These are phyloP conservation scores for Balanococcus diminutus DNA, from an alignment of 2,888 invertebrate genomes.

Conservation along the genomic window DNA sequence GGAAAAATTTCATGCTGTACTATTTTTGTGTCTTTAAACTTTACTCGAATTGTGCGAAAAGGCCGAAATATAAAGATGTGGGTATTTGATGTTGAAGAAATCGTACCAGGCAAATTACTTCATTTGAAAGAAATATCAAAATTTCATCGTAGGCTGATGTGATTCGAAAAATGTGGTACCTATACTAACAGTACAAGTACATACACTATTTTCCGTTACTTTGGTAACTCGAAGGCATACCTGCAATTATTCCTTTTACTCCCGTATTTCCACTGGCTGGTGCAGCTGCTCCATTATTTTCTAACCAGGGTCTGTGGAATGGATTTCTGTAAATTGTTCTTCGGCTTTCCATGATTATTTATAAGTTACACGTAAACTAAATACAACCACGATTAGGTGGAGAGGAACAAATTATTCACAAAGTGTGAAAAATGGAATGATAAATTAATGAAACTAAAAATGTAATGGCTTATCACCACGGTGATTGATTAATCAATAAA, in stretches of 20 bases:
- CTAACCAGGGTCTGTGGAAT: slow-evolving; percentile 73
- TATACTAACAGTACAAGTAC: too few species aligned
- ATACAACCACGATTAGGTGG: background rate
- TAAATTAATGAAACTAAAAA: background rate
- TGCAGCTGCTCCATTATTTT: slow-evolving; percentile 72
- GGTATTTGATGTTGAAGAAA: too few species aligned
- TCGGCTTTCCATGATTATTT: slow-evolving; percentile 26
- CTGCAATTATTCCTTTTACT: slow-evolving; percentile 87
- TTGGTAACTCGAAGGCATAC: slow-evolving; percentile 57
- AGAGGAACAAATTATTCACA: background rate
- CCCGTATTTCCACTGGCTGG: slow-evolving; percentile 70
- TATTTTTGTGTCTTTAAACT: too few species aligned
- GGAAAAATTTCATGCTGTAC: too few species aligned
- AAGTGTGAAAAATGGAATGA: background rate
- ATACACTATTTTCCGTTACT: too few species aligned
- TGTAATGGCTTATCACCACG: slow-evolving; percentile 4
- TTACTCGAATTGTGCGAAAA: too few species aligned
- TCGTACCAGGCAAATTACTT: too few species aligned
- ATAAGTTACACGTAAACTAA: background rate
- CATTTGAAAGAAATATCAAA: too few species aligned
- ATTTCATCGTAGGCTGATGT: too few species aligned
- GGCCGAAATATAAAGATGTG: too few species aligned
- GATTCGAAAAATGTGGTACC: background rate
- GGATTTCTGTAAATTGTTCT: slow-evolving; percentile 56
- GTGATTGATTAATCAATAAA: slow-evolving; percentile 9